Evolutionary conservation across 2,113 vertebrate genomes (phyloP).

Genomic region (Corapipo altera): DNA sequence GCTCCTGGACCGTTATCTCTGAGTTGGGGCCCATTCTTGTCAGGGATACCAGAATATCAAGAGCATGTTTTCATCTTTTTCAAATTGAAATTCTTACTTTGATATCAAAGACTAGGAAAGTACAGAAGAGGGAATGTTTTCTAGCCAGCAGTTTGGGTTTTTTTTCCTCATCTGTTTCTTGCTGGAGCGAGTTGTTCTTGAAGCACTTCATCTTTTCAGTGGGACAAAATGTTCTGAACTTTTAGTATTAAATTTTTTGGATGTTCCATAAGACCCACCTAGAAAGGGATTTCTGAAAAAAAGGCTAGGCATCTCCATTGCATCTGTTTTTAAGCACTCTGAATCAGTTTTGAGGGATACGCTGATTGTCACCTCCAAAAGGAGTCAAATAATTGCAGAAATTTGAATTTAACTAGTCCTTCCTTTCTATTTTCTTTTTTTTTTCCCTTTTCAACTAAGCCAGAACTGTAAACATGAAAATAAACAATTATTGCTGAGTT

Average conservation of each 20-base stretch:
- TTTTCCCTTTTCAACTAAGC: background rate
- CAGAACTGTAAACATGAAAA: slow-evolving; percentile 43
- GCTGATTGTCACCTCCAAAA: background rate
- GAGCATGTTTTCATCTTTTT: background rate
- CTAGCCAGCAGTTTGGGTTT: background rate
- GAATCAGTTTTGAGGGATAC: background rate
- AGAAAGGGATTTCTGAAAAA: background rate
- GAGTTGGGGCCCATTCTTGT: background rate
- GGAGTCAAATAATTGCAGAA: background rate
- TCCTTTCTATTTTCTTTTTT: background rate
- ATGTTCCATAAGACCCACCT: background rate
- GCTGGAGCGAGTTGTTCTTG: background rate
- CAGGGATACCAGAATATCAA: background rate
- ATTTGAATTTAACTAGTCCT: slow-evolving; percentile 11
- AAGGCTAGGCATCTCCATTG: background rate
- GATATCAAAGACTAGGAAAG: background rate
- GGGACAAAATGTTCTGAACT: slow-evolving; percentile 9
- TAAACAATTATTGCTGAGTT: slow-evolving; percentile 24
- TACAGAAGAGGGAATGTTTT: background rate
- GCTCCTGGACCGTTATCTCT: background rate
- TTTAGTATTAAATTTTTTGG: background rate
- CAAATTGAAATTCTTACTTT: background rate
- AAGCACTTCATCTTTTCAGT: background rate
- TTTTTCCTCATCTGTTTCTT: background rate
- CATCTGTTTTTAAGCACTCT: background rate